A percentile compares a stretch with the other conserved stretches of the same genome.
phyloP scores from a whole-genome alignment of 2,888 invertebrate species.

The Latrodectus elegans region DNA sequence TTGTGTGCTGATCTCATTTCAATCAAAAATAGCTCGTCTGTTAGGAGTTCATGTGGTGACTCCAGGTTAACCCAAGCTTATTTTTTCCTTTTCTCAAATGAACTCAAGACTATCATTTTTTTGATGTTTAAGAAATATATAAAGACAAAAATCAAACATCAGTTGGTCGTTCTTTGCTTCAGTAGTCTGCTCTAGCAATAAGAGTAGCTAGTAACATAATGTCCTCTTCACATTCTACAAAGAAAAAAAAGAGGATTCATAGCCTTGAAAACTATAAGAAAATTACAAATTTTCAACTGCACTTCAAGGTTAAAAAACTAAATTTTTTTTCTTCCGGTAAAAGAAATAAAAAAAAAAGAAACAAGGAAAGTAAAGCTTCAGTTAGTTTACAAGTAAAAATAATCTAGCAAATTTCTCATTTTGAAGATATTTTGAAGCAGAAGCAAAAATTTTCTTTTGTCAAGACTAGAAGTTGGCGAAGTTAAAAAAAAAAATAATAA shows the following conservation, averaged over 20 bases:
- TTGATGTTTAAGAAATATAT: slow-evolving; percentile 34
- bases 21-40: slow-evolving; percentile 8
- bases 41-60: not conserved
- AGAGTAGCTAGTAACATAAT: slow-evolving; percentile 57
- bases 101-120: slow-evolving; percentile 55
- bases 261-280: slow-evolving; percentile 44
- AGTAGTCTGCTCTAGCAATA: slow-evolving; percentile 65
- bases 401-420: slow-evolving; percentile 46
- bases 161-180: slow-evolving; percentile 61
- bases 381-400: slow-evolving; percentile 37
- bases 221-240: slow-evolving; percentile 56
- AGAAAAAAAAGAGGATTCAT: slow-evolving; percentile 43
- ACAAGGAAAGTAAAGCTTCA: slow-evolving; percentile 20
- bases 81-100: slow-evolving; percentile 32
- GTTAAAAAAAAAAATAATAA: slow-evolving; percentile 30
- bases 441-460: slow-evolving; percentile 8
- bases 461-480: slow-evolving; percentile 48
- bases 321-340: slow-evolving; percentile 28
- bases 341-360: slow-evolving; percentile 6
- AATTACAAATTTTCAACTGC: slow-evolving; percentile 14
- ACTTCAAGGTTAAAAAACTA: slow-evolving; percentile 8
- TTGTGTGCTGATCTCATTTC: slow-evolving; percentile 20
- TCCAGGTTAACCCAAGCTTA: not conserved
- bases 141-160: slow-evolving; percentile 6
- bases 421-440: slow-evolving; percentile 44